A percentile compares a stretch with the other conserved stretches of the same genome.
phyloP scores from a whole-genome alignment of 2,888 invertebrate genomes.

The Cactoblastis cactorum region DNA sequence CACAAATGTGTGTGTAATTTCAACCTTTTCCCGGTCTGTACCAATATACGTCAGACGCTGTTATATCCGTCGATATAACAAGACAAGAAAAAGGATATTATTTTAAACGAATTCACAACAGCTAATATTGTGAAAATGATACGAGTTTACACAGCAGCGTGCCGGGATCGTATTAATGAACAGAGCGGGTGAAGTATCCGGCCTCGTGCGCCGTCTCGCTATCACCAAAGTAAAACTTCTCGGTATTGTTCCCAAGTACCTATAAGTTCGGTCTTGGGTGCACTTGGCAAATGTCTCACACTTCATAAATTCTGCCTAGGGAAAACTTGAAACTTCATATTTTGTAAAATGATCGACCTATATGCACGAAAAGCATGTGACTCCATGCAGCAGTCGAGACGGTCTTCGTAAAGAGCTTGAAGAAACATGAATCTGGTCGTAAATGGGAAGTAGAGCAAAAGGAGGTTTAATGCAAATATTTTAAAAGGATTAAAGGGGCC shows the following conservation, averaged over 20 bases:
- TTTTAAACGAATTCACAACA: slow-evolving; percentile 29
- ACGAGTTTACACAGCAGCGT: slow-evolving; percentile 36
- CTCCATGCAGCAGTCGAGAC: background rate
- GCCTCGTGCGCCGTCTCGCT: slow-evolving; percentile 20
- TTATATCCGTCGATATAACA: slow-evolving; percentile 5
- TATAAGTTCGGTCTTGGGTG: slow-evolving; percentile 43
- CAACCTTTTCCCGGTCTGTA: slow-evolving; percentile 8
- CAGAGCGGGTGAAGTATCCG: slow-evolving; percentile 13
- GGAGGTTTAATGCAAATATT: slow-evolving; percentile 44
- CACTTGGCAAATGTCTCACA: slow-evolving; percentile 51
- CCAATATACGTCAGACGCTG: slow-evolving; percentile 11
- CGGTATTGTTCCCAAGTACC: slow-evolving; percentile 48
- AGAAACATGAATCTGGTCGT: slow-evolving; percentile 31
- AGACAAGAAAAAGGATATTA: slow-evolving; percentile 8
- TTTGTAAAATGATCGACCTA: slow-evolving; percentile 17
- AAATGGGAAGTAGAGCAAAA: slow-evolving; percentile 36
- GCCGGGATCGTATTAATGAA: slow-evolving; percentile 38
- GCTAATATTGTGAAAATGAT: slow-evolving; percentile 35
- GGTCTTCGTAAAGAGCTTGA: slow-evolving; percentile 15
- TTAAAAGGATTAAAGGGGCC: slow-evolving; percentile 61
- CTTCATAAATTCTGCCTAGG: slow-evolving; percentile 48
- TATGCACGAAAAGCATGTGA: background rate
- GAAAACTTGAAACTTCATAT: slow-evolving; percentile 42
- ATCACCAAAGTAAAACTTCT: slow-evolving; percentile 41
- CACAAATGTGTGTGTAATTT: slow-evolving; percentile 12